Evolutionary conservation across 2,797 vertebrate genomes (phyloP).

Genomic region (Pseudomugil gertrudae): DNA sequence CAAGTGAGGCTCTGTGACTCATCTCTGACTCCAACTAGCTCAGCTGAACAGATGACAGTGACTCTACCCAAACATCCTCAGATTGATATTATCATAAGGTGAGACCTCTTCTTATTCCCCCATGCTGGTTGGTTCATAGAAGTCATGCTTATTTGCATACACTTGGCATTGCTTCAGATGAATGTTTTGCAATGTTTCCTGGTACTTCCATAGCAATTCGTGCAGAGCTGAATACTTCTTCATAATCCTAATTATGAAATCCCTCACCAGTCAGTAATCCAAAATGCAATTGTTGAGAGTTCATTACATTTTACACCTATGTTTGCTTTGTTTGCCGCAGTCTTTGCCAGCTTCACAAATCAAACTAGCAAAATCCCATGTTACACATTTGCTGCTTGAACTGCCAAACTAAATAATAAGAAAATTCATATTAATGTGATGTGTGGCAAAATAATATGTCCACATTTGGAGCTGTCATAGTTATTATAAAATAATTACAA

Average conservation of each 20-base stretch:
- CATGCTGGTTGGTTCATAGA: constrained; percentile 1
- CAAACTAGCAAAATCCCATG: background rate
- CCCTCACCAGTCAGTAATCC: constrained; percentile 10
- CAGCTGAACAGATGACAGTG: constrained; percentile 28
- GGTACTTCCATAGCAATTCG: background rate
- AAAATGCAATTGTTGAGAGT: constrained; percentile 5
- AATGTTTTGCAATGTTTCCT: background rate
- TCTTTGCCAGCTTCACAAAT: background rate
- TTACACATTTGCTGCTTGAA: background rate
- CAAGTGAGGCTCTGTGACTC: constrained; percentile 64
- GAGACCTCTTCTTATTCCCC: constrained; percentile 32
- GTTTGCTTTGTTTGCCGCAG: too few species aligned
- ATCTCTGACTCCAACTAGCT: constrained; percentile 54
- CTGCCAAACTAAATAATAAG: background rate
- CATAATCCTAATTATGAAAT: constrained; percentile 10
- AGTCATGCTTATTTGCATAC: constrained; percentile 16
- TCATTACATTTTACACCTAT: background rate
- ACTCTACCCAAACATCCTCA: constrained; percentile 34
- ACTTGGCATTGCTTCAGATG: constrained; percentile 1
- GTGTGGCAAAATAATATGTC: too few species aligned
- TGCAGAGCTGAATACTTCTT: constrained; percentile 1
- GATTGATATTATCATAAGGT: constrained; percentile 39
- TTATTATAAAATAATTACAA: background rate
- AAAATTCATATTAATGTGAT: background rate
- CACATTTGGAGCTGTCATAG: too few species aligned